Base-by-base conservation (phyloP, 2,888 invertebrate genomes). In the Zelleria hepariella region DNA sequence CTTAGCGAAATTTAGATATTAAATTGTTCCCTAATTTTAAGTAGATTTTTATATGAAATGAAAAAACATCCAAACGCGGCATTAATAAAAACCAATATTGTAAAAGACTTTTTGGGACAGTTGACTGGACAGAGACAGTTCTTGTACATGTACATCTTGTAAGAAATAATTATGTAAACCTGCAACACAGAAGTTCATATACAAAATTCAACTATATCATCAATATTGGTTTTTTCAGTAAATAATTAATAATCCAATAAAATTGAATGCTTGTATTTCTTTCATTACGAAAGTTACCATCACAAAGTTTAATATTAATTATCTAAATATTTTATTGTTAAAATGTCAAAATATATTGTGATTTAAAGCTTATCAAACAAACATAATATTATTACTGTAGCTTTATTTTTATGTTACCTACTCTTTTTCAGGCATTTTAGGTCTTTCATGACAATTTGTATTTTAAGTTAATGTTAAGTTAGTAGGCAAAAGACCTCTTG, bases 1-100 rank as follows among this genome's bases (percentile, higher is more conserved):
- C 70, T 73, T 78, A 77, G 79, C 3, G 72, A 74, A 75, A 75
- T 58, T 58, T 61, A 51, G 59, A 61, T 59, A 56, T 8, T 58
- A 15, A 21, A 57, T 58, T 47, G 25, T 63, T 63, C 20, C 57
- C 61, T 63, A 65, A 57, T 61, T 59, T 58, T 64, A 63, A 54
- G 59, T 64, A 64, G 60, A 58, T 64, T 63, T 61, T 60, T 57
- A 58, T 59, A 58, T 27, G 21, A 60, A 49, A 59, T 20, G 20
- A 10, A 21, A 51, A 51, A 51, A 20, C 10, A 42, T 15, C 32
- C 32, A 42, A 15, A 15, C 15, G 32, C 32, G 15, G 32, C 32
- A 15, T 2, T 2, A 42, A 15, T 15, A 42, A 2, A 42, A 42
- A 15, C n/a, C n/a, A n/a, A n/a, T n/a, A n/a, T n/a, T n/a, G n/a